Evolutionary conservation across 2,888 invertebrate genomes (phyloP), one percentile per base, ranked within the genome.

Genomic region (Andrena haemorrhoa): DNA sequence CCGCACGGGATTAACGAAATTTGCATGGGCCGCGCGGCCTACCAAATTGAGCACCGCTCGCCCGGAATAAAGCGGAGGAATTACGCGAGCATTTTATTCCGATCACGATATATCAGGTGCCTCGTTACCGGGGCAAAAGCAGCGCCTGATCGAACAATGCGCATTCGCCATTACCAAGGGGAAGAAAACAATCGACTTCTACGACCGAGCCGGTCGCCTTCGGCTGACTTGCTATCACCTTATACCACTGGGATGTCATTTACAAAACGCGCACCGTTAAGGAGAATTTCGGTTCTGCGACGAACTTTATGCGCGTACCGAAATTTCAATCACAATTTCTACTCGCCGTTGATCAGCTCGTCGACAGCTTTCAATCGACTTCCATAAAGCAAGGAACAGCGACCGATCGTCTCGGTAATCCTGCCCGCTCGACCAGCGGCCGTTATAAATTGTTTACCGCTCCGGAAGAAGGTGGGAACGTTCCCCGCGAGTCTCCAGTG

Each of bases 1-100:
- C 6, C 72, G 29, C 68, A 8, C 33, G 51, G 16, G 75, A 82
- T 83, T 78, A 72, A 72, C 64, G 41, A 72, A 82, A 82, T 82
- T 83, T 78, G 64, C 77, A 75, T 82, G 69, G 61, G 41, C 47
- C 53, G 41, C 58, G 31, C 53, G 51, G 51, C 63, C 2, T 10
- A 12, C 26, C 33, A 63, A 75, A 69, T 53, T 63, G 41, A 35
- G n/a, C 41, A 41, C 12, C 41, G 41, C 41, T 41, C 12, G 41
- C 35, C 53, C 35, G 23, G 71, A 56, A 69, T 58, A 26, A 68
- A 69, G 68, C 58, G 20, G 33, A 66, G 26, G 56, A 72, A 63
- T 78, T 61, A 49, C 26, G 60, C 69, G 7, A 75, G 47, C 35
- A 29, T 69, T 60, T 61, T 65, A 61, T 56, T 58, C 53, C 12